phyloP scores from a whole-genome alignment of 1,140 invertebrate species.

The Archivesica marissinica region DNA sequence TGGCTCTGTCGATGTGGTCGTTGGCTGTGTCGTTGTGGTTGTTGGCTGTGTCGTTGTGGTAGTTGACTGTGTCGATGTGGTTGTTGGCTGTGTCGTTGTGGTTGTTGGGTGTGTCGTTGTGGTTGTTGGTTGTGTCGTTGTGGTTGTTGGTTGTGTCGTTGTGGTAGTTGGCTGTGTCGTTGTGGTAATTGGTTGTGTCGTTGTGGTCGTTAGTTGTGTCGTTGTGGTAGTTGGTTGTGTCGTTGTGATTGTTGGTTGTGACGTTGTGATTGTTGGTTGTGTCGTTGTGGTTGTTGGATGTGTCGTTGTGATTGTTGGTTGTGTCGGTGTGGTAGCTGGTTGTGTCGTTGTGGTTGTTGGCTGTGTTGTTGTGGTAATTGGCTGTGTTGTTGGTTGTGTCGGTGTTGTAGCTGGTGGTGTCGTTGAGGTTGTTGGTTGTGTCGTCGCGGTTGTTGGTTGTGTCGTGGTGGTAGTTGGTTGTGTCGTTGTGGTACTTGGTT shows the following conservation, averaged over 20 bases:
- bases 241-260: background rate
- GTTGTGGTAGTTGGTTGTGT: background rate
- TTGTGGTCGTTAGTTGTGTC: background rate
- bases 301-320: background rate
- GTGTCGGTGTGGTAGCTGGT: background rate
- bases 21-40: background rate
- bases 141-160: background rate
- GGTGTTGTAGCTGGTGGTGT: background rate
- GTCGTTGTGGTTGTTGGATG: background rate
- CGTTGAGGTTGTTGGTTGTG: background rate
- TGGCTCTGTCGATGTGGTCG: background rate
- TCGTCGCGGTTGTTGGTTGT: conserved; percentile 2
- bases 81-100: background rate
- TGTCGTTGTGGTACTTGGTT: background rate
- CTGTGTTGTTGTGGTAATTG: background rate
- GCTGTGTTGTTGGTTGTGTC: background rate
- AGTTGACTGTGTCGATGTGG: background rate
- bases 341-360: background rate
- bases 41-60: background rate
- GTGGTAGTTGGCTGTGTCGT: background rate
- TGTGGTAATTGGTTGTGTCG: background rate
- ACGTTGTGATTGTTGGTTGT: background rate
- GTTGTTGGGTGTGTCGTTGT: background rate
- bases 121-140: background rate
- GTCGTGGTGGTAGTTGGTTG: background rate